phyloP scores from a whole-genome alignment of 2,888 invertebrate species.

The Disparrhopalites patrizii region DNA sequence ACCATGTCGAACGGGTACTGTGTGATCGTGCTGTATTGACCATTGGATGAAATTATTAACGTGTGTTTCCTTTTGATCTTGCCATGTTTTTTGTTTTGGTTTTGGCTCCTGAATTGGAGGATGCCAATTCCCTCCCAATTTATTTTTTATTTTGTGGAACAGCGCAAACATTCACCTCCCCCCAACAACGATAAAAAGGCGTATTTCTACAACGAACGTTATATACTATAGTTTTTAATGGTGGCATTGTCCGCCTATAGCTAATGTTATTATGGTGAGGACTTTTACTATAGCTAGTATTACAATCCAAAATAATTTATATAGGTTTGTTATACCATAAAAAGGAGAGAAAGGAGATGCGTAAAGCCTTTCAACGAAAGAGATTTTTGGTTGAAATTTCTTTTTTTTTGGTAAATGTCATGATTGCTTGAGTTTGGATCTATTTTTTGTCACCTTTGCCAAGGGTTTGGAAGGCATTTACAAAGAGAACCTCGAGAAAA shows the following conservation, averaged over 20 bases:
- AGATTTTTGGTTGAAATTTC: too few relatives aligned
- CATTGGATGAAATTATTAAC: too few relatives aligned
- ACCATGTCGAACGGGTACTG: too few relatives aligned
- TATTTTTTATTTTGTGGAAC: neutral
- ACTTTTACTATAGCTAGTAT: constrained; percentile 64
- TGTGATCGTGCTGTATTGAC: too few relatives aligned
- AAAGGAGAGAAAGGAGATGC: too few relatives aligned
- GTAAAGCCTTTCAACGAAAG: too few relatives aligned
- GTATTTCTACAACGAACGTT: too few relatives aligned
- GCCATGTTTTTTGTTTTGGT: neutral
- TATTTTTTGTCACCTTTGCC: constrained; percentile 7
- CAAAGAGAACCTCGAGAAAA: constrained; percentile 81
- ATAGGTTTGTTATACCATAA: too few relatives aligned
- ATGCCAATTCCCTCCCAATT: neutral
- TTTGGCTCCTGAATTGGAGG: neutral
- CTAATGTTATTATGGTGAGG: neutral
- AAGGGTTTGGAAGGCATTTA: constrained; percentile 79
- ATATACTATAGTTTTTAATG: neutral
- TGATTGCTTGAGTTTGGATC: constrained; percentile 13
- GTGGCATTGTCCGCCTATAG: neutral
- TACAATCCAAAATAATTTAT: constrained; percentile 84
- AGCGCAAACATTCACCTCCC: too few relatives aligned
- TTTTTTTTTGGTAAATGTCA: too few relatives aligned
- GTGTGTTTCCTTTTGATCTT: too few relatives aligned
- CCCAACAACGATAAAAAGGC: neutral